Conservation (phyloP, 2,113 vertebrate genomes). For the Sterna hirundo region DNA sequence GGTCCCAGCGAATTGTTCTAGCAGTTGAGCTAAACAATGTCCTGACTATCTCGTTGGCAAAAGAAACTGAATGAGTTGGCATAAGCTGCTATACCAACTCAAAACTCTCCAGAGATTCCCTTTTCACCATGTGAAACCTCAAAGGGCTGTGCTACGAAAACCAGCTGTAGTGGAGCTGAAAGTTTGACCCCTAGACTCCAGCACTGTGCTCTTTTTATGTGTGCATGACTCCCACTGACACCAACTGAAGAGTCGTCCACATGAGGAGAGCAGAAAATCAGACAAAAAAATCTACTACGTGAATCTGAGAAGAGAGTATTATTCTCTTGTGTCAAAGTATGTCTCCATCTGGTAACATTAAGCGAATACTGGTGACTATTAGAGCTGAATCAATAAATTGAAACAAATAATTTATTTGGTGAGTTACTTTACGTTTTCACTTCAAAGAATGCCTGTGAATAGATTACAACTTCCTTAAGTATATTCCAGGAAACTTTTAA, state of each 20-base stretch:
- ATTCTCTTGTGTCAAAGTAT: conserved; percentile 39
- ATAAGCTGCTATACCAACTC: conserved; percentile 29
- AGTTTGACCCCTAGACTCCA: conserved; percentile 48
- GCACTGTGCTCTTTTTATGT: conserved; percentile 23
- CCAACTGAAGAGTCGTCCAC: conserved; percentile 37
- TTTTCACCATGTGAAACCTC: conserved; percentile 34
- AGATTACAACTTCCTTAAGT: conserved; percentile 10
- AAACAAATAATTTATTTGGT: conserved; percentile 45
- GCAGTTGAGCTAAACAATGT: conserved; percentile 43
- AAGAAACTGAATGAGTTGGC: conserved; percentile 17
- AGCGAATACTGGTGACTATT: conserved; percentile 32
- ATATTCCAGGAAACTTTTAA: conserved; percentile 26
- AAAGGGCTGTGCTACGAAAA: conserved; percentile 36
- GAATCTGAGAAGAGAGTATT: conserved; percentile 37
- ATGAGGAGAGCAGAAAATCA: conserved; percentile 49
- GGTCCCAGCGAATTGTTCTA: conserved; percentile 34
- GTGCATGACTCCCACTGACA: conserved; percentile 50
- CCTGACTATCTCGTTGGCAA: conserved; percentile 26
- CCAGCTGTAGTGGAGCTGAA: conserved; percentile 31
- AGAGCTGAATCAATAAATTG: conserved; percentile 43
- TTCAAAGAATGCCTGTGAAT: conserved; percentile 41
- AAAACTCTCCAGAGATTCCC: conserved; percentile 16
- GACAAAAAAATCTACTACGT: background rate
- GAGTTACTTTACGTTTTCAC: conserved; percentile 24
- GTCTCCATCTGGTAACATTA: conserved; percentile 46